Evolutionary conservation across 2,797 vertebrate genomes (phyloP), one percentile per base, ranked within the genome.

Genomic region (Gobionotothen gibberifrons): DNA sequence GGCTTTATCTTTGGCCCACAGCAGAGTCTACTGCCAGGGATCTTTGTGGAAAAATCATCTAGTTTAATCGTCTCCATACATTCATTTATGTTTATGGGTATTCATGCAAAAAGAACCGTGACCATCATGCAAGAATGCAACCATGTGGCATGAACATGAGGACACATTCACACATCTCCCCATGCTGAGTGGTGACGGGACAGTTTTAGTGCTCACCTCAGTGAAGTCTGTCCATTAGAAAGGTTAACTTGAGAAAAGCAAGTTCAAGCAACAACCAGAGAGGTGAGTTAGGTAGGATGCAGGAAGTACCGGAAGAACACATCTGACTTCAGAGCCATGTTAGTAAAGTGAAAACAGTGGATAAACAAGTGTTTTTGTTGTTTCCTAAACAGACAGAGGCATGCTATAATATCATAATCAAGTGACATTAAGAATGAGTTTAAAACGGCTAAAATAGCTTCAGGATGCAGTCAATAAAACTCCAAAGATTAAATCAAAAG

Each of bases 211-310:
- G 93, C 97, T 99, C 96, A 99, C 98, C 98, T 99, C 90, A 96
- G 94, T 91, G 97, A 90, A 88, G 96, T 93, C 98, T 99, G 96
- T 98, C 97, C 97, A 92, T 95, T 94, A 95, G 94, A 95, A 95
- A 92, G 92, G 93, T 94, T 95, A 94, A 93, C 80, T 75, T 82
- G 92, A 93, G 90, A 97, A 89, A 91, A 83, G 89, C 92, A 95
- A 89, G 95, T 89, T 92, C 76, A 89, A 91, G 89, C 78, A 74
- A 87, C 76, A 88, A 72, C 42, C 80, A 85, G 79, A 87, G 68
- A 93, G 86, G 91, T 74, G 91, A 93, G 95, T 96, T 91, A 91
- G 93, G 86, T 81, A 77, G 67, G 87, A 79, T 21, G 78, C 66
- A 86, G 61, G 70, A 60, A 74, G 52, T 29, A 65, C 21, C 69